These are phyloP conservation scores for Hylia prasina DNA, from an alignment of 2,113 vertebrate species.

Conservation along the genomic window DNA sequence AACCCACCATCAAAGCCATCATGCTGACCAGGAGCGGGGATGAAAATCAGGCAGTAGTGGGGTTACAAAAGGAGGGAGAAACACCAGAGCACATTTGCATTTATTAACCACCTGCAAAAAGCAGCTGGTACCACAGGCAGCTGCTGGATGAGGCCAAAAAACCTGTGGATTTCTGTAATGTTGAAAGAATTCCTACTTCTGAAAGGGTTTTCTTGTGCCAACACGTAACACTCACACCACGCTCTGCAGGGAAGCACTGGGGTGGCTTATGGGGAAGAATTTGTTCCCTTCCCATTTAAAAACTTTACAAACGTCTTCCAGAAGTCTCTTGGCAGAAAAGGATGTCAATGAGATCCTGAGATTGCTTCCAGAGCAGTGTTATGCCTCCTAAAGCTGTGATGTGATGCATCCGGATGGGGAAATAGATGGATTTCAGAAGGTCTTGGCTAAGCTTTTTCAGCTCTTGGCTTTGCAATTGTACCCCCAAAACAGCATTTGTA, in stretches of 20 bases:
- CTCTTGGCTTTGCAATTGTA: background rate
- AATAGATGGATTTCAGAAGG: background rate
- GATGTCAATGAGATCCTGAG: background rate
- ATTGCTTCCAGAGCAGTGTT: background rate
- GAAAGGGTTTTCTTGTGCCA: background rate
- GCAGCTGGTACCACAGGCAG: background rate
- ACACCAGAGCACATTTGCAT: background rate
- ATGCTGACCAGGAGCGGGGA: background rate
- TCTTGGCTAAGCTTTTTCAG: background rate
- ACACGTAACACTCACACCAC: accelerated
- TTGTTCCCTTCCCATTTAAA: background rate
- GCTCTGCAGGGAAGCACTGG: background rate
- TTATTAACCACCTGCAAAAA: conserved; percentile 27
- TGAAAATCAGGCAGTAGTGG: background rate
- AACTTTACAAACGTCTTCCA: background rate
- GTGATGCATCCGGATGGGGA: background rate
- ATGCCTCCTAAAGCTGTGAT: background rate
- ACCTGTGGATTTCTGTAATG: background rate
- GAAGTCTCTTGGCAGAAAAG: background rate
- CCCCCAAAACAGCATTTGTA: background rate
- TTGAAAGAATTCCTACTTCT: background rate
- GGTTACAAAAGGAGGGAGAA: background rate
- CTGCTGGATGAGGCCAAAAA: background rate
- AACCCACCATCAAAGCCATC: background rate
- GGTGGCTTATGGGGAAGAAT: background rate